These are phyloP conservation scores for Cremastinae sp. DNA, from an alignment of 2,888 invertebrate genomes.

Conservation along the genomic window DNA sequence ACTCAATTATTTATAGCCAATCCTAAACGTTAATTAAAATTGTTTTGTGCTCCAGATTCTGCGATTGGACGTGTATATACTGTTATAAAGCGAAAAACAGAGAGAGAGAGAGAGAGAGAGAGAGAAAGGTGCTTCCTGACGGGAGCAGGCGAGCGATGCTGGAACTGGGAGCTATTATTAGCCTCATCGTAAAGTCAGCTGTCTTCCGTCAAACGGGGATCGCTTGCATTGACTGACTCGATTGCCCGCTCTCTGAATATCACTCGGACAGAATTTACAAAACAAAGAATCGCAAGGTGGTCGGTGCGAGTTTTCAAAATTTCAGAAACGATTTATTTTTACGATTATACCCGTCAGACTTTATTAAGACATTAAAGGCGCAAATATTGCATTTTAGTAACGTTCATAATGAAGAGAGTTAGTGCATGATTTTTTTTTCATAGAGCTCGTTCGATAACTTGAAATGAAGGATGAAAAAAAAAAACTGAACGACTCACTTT, in stretches of 20 bases:
- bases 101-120: conserved; percentile 13
- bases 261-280: conserved; percentile 26
- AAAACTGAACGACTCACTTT: too few relatives aligned
- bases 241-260: conserved; percentile 27
- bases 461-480: too few relatives aligned
- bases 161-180: conserved; percentile 60
- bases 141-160: conserved; percentile 50
- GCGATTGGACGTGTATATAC: conserved; percentile 23
- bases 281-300: conserved; percentile 13
- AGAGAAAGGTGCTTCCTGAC: conserved; percentile 27
- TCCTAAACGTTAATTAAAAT: conserved; percentile 47
- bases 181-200: conserved; percentile 57
- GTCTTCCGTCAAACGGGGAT: conserved; percentile 60
- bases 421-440: too few relatives aligned
- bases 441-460: too few relatives aligned
- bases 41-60: conserved; percentile 46
- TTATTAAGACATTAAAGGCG: too few relatives aligned
- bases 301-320: conserved; percentile 28
- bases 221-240: conserved; percentile 29
- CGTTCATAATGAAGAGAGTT: not conserved
- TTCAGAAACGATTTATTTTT: conserved; percentile 5
- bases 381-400: not conserved
- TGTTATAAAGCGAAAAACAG: conserved; percentile 13
- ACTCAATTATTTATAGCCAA: conserved; percentile 31
- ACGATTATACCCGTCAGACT: conserved; percentile 19